phyloP scores from a whole-genome alignment of 2,113 vertebrate genomes.

The Oceanodroma tethys region DNA sequence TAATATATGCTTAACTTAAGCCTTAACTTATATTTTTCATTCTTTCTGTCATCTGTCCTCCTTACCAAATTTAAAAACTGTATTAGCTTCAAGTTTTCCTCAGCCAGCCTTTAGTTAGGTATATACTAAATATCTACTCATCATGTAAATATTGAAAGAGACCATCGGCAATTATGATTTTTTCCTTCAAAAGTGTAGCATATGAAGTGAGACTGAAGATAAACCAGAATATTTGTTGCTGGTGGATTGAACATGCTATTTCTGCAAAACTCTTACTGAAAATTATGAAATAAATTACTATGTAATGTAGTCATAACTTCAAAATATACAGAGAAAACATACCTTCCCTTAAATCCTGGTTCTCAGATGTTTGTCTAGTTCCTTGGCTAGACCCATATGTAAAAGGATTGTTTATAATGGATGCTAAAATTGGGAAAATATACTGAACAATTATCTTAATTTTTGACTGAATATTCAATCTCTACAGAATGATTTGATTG shows the following conservation, averaged over 20 bases:
- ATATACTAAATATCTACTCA: not conserved
- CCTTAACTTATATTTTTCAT: not conserved
- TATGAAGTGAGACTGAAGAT: not conserved
- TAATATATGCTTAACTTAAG: not conserved
- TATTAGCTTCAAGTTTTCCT: not conserved
- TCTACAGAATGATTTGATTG: slow-evolving; percentile 93
- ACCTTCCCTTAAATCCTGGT: not conserved
- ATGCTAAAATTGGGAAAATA: not conserved
- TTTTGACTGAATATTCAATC: slow-evolving; percentile 28
- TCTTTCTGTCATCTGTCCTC: not conserved
- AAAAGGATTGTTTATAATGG: not conserved
- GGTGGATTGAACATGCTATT: not conserved
- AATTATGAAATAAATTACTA: not conserved
- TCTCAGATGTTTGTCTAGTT: not conserved
- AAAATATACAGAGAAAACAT: not conserved
- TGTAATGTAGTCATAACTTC: not conserved
- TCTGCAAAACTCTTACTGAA: not conserved
- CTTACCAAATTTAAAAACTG: not conserved
- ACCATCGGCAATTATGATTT: not conserved
- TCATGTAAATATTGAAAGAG: not conserved
- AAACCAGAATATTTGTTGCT: not conserved
- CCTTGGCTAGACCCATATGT: not conserved
- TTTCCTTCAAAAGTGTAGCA: not conserved
- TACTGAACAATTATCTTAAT: not conserved
- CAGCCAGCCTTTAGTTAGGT: not conserved